These are phyloP conservation scores for Poeciliopsis turneri DNA, from an alignment of 2,797 vertebrate genomes.

Conservation along the genomic window DNA sequence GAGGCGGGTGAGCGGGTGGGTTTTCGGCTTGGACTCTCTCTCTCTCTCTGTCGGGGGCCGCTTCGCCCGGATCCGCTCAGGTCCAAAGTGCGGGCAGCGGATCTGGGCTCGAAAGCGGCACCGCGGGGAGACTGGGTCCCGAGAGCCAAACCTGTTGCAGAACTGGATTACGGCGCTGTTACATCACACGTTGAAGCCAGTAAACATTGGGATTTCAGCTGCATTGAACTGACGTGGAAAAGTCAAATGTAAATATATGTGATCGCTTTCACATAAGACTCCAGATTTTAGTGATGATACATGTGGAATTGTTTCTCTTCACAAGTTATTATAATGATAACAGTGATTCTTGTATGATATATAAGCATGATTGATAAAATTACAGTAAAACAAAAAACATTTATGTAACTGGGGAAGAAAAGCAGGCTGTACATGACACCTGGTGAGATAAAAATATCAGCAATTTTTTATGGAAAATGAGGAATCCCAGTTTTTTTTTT, in stretches of 20 bases:
- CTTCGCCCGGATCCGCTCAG: background rate
- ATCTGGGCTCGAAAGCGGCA: constrained; percentile 31
- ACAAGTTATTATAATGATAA: background rate
- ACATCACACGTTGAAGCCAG: background rate
- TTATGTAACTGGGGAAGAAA: too few species aligned
- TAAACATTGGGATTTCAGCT: background rate
- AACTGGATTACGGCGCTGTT: background rate
- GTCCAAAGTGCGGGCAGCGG: constrained; percentile 34
- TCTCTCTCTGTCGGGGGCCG: too few species aligned
- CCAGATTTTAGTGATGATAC: background rate
- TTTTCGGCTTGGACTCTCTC: background rate
- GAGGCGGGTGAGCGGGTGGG: background rate
- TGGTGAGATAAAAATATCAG: background rate
- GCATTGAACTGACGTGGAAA: background rate
- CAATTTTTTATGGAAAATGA: background rate
- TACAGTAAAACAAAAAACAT: background rate
- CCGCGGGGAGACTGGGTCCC: constrained; percentile 29
- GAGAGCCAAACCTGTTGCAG: constrained; percentile 1
- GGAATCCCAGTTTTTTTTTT: background rate
- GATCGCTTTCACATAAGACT: background rate
- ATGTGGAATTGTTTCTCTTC: background rate
- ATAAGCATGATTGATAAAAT: background rate
- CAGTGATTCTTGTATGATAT: background rate
- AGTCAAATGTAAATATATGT: background rate
- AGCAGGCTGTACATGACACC: background rate